Evolutionary conservation across 37 sponge, comb jelly and placozoan species (phyloP), one percentile per base, ranked within the genome.

Genomic region (Lycopodina hypogea): DNA sequence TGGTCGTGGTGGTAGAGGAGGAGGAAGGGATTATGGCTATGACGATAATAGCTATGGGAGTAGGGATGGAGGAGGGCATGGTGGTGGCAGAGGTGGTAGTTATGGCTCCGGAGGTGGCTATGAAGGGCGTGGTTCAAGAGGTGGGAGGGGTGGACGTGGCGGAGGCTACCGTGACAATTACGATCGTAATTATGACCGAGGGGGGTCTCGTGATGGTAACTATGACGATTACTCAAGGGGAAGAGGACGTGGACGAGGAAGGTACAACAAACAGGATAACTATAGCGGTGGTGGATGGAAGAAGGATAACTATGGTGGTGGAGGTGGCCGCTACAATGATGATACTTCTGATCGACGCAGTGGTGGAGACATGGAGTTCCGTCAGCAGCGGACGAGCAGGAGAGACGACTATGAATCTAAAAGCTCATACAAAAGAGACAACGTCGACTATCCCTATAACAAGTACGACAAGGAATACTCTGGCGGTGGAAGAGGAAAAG

Each of bases 51-150:
- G 14, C 23, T 68, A 78, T 34, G 12, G 56, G 22, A 2, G 26
- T n/a, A 29, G 57, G 37, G 75, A 68, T 55, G 63, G 59, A 48
- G 82, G 80, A 9, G 66, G 66, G 2, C 61, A 56, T 29, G 23
- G 42, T 33, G 42, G 51, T 30, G 61, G 35, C 22, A 34, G 69
- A 28, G 68, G 72, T 34, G 48, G 62, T 15, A 45, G 51, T 37
- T 37, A 61, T 6, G 24, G 23, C 59, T 58, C 57, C 1, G 45
- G 71, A 70, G 71, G 74, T 28, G 55, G 41, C 53, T 68, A 72
- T 42, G 52, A 23, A 28, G 39, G 34, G 11, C 42, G 72, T 48
- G 61, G 33, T 1, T 23, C 42, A 39, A 52, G 78, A 38, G 68
- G 66, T 17, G 42, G 52, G 18, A 17, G 56, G 8, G 53, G 68